Conservation (phyloP, 2,113 vertebrate species). For the Poecile atricapillus region DNA sequence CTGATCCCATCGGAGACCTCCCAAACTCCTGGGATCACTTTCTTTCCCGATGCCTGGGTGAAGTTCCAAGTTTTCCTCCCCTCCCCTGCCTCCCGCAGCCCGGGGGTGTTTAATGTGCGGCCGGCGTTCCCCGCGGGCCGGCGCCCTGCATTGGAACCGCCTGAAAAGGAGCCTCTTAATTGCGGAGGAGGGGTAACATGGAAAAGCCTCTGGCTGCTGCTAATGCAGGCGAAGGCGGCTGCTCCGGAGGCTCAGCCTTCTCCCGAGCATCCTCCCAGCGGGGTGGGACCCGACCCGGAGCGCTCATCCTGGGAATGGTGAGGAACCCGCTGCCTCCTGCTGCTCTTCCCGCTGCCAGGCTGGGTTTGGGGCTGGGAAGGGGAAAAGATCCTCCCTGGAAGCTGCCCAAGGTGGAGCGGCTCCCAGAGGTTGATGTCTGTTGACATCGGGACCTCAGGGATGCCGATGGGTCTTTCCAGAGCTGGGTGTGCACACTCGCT, state of each 20-base stretch:
- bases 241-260: neutral
- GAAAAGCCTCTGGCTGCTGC: slow-evolving; percentile 6
- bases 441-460: neutral
- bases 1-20: neutral
- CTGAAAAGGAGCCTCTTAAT: neutral
- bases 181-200: neutral
- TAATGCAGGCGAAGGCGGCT: neutral
- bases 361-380: neutral
- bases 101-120: neutral
- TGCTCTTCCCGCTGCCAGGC: neutral
- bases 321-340: neutral
- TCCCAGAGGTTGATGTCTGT: neutral
- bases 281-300: neutral
- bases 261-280: neutral
- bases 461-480: neutral
- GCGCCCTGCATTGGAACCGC: neutral
- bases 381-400: neutral
- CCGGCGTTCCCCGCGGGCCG: neutral
- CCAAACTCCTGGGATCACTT: neutral
- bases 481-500: neutral
- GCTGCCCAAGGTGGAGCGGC: neutral
- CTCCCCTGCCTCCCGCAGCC: neutral
- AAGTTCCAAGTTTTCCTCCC: neutral
- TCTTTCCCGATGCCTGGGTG: rapidly evolving
- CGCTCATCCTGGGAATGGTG: neutral